phyloP scores from a whole-genome alignment of 2,888 invertebrate species.

The Scrobipalpa atriplicella region DNA sequence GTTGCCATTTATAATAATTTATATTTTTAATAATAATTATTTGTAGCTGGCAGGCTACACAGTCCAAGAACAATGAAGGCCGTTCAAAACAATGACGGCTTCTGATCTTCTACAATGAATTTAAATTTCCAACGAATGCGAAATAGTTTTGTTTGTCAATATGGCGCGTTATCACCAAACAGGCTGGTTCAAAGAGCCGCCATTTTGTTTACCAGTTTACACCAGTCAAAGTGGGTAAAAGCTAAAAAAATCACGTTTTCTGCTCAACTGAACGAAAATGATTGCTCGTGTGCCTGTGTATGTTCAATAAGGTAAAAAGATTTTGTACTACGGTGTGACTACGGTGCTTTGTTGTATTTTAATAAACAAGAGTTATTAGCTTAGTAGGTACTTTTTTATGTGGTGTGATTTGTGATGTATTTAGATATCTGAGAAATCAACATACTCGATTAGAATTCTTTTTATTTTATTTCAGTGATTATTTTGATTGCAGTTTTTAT shows the following conservation, averaged over 20 bases:
- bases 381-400: no score
- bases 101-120: no score
- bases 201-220: constrained; percentile 35
- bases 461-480: no score
- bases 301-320: constrained; percentile 6
- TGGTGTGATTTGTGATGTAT: no score
- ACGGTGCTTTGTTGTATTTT: background rate
- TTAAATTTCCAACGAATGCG: background rate
- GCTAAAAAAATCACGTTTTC: constrained; percentile 39
- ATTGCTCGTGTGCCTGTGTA: constrained; percentile 35
- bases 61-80: background rate
- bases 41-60: constrained; percentile 29
- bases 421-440: no score
- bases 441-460: no score
- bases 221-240: constrained; percentile 35
- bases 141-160: background rate
- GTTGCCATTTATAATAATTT: no score
- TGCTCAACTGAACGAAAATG: constrained; percentile 36
- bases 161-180: constrained; percentile 13
- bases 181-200: constrained; percentile 34
- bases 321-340: constrained; percentile 18
- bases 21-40: no score
- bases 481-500: no score
- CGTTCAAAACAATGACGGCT: background rate
- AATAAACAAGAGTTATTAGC: no score